Evolutionary conservation across 2,797 vertebrate genomes (phyloP).

Genomic region (Picus viridis): DNA sequence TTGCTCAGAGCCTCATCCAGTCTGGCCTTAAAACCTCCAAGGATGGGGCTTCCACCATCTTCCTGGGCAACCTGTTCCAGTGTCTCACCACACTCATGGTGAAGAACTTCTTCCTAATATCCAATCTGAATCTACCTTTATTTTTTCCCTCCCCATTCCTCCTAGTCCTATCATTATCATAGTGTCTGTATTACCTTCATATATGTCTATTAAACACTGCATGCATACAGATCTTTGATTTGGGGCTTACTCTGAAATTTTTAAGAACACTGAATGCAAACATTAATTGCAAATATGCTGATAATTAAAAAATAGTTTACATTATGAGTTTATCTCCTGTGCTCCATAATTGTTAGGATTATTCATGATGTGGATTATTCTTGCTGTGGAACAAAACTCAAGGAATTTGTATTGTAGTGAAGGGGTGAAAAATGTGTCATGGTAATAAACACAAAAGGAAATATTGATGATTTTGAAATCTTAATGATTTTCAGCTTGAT

Average conservation of each 20-base stretch:
- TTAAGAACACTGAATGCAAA: neutral
- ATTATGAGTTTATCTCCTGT: neutral
- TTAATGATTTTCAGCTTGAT: conserved; percentile 36
- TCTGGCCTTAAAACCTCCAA: too few species aligned
- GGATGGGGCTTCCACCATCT: too few species aligned
- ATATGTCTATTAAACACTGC: rapidly evolving
- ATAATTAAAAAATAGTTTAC: neutral
- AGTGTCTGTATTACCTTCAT: neutral
- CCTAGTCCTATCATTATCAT: neutral
- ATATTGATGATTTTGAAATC: too few species aligned
- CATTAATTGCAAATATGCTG: neutral
- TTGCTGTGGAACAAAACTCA: neutral
- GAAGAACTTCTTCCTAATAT: too few species aligned
- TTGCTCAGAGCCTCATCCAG: too few species aligned
- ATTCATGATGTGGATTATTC: neutral
- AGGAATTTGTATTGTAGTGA: neutral
- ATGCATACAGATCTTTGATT: neutral
- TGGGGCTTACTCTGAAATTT: neutral
- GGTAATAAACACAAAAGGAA: neutral
- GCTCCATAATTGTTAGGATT: neutral
- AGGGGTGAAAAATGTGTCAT: neutral
- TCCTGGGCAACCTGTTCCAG: too few species aligned
- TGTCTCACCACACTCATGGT: too few species aligned
- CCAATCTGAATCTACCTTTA: neutral
- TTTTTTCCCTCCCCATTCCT: neutral